Base-by-base conservation (phyloP, 2,888 invertebrate species). In the Drosophila rubida region DNA sequence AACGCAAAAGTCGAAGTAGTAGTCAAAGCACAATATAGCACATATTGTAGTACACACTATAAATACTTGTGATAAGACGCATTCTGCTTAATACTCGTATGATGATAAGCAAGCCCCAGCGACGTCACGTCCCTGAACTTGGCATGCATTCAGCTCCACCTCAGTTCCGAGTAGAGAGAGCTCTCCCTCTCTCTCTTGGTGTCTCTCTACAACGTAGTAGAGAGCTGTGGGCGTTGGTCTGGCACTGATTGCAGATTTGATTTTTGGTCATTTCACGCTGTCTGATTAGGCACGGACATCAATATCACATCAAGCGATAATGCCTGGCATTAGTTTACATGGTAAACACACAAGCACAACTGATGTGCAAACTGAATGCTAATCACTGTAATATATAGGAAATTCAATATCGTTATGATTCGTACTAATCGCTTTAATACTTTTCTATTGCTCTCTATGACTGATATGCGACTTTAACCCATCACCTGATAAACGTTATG, bases 111-210 rank as follows among this genome's bases (percentile, higher is more conserved):
- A 45, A 50, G 63, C 25, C 27, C 9, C 53, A 37, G 23, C 45
- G 45, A 51, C 57, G 75, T 70, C 57, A 58, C 30, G 67, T 60
- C 67, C 84, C 49, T 79, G 79, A 84, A 85, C 87, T 94, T 94
- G 92, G 4, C 89, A 82, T 78, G 62, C 35, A 37, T 37, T 37
- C 13, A 6, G 35, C 32, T 37, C 35, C 35, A 37, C 13, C 35
- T 37, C 14, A 37, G 35, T 14, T 13, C 35, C 32, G 32, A 35
- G n/a, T 35, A 35, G n/a, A 27, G 0, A 27, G 27, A 9, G 27
- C 27, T 4, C n/a, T 32, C n/a, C 32, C 32, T 32, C 32, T 2
- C 5, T n/a, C 32, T 32, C 32, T 5, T 2, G 1, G 1, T 23
- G 4, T 23, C 4, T 23, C 23, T 23, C 32, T 5, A 32, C 32